A percentile compares a stretch with the other conserved stretches of the same genome.
phyloP scores from a whole-genome alignment of 1,140 invertebrate species.

The Aphelinus certus region DNA sequence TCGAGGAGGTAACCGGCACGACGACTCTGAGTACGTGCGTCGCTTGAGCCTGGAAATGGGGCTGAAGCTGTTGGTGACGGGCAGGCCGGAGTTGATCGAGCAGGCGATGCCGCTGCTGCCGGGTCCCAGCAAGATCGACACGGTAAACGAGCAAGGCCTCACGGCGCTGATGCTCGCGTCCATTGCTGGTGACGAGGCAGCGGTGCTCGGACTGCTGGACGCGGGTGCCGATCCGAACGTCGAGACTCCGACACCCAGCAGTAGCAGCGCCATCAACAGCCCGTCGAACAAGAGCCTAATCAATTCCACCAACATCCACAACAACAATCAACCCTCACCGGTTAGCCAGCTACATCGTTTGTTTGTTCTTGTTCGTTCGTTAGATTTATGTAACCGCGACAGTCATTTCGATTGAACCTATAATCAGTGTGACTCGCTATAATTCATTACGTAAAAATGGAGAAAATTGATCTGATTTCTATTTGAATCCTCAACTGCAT shows the following conservation, averaged over 20 bases:
- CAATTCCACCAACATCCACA: slow-evolving; percentile 27
- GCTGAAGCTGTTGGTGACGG: slow-evolving; percentile 81
- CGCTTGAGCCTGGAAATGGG: slow-evolving; percentile 80
- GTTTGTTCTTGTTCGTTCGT: too few relatives aligned
- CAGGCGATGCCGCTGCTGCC: slow-evolving; percentile 82
- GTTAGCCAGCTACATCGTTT: too few relatives aligned
- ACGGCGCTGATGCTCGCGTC: slow-evolving; percentile 85
- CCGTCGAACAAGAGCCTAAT: slow-evolving; percentile 34
- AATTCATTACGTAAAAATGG: too few relatives aligned
- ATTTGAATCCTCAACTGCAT: too few relatives aligned
- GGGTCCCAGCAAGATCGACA: slow-evolving; percentile 75
- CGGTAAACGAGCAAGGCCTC: slow-evolving; percentile 80
- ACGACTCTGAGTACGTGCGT: slow-evolving; percentile 69
- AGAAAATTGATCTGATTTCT: too few relatives aligned
- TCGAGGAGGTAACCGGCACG: slow-evolving; percentile 57
- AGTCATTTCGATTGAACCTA: too few relatives aligned
- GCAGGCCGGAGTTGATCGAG: slow-evolving; percentile 79
- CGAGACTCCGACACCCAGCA: slow-evolving; percentile 69
- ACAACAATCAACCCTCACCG: too few relatives aligned
- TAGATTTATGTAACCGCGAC: too few relatives aligned
- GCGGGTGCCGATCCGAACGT: slow-evolving; percentile 81
- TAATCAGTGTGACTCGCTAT: too few relatives aligned
- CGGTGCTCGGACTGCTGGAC: slow-evolving; percentile 77
- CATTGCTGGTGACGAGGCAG: slow-evolving; percentile 80
- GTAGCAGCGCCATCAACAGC: slow-evolving; percentile 33